phyloP scores from a whole-genome alignment of 2,113 vertebrate genomes.

The Larimichthys polyactis region DNA sequence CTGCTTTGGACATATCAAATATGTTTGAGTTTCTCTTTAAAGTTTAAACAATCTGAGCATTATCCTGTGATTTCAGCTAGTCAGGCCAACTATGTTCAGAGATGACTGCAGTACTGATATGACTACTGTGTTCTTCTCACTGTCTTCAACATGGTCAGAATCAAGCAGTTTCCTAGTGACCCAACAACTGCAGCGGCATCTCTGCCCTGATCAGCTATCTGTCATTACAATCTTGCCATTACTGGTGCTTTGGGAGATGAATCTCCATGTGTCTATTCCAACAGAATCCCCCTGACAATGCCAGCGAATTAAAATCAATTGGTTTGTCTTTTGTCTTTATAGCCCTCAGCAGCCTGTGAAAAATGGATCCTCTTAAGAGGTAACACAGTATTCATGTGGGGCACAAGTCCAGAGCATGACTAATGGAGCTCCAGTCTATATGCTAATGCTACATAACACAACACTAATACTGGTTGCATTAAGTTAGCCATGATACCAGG shows the following conservation, averaged over 20 bases:
- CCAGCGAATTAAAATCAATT: conserved; percentile 84
- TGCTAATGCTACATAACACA: conserved; percentile 78
- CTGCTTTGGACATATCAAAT: background rate
- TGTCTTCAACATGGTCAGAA: background rate
- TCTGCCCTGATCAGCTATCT: conserved; percentile 42
- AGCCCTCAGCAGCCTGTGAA: conserved; percentile 78
- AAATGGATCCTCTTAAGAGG: conserved; percentile 82
- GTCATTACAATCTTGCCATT: conserved; percentile 71
- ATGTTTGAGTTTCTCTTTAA: background rate
- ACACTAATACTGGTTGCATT: conserved; percentile 74
- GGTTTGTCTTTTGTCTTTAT: conserved; percentile 82
- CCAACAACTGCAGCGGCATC: conserved; percentile 5
- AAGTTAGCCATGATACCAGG: conserved; percentile 75
- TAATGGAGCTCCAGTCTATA: conserved; percentile 76
- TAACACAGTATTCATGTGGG: conserved; percentile 79
- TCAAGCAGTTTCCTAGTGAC: background rate
- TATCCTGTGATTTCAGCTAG: background rate
- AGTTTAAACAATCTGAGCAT: background rate
- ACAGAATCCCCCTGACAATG: conserved; percentile 73
- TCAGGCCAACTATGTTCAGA: background rate
- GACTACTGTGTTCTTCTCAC: background rate
- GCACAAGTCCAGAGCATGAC: conserved; percentile 70
- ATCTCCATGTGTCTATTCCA: conserved; percentile 79
- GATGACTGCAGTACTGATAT: background rate
- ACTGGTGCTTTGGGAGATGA: conserved; percentile 63